These are phyloP conservation scores for Ictalurus punctatus DNA, from an alignment of 2,113 vertebrate species.

Conservation along the genomic window DNA sequence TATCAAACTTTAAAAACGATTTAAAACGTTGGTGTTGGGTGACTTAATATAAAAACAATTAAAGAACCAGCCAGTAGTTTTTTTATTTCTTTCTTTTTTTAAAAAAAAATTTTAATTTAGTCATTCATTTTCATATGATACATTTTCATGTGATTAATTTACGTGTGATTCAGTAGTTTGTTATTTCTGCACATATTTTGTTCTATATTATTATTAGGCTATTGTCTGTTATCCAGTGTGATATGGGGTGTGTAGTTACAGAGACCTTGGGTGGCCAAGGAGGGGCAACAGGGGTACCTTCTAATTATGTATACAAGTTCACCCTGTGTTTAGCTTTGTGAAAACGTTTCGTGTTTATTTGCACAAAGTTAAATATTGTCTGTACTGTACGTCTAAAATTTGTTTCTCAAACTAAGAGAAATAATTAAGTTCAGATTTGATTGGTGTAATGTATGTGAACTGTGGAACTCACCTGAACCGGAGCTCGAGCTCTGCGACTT, in stretches of 20 bases:
- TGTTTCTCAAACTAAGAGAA: not conserved
- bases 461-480: constrained; percentile 48
- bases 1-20: not conserved
- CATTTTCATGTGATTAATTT: no score
- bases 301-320: not conserved
- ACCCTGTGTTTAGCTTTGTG: not conserved
- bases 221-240: not conserved
- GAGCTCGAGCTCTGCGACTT: constrained; percentile 34
- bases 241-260: not conserved
- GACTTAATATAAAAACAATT: not conserved
- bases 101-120: no score
- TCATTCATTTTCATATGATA: no score
- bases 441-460: not conserved
- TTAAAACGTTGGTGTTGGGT: not conserved
- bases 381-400: not conserved
- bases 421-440: not conserved
- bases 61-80: not conserved
- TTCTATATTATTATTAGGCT: not conserved
- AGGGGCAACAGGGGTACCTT: not conserved
- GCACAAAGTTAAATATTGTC: not conserved
- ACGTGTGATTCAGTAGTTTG: no score
- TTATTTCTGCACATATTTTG: not conserved
- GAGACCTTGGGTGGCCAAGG: not conserved
- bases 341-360: not conserved
- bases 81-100: not conserved